Evolutionary conservation across 2,888 invertebrate genomes (phyloP), one percentile per base, ranked within the genome.

Genomic region (Papilio protenor): DNA sequence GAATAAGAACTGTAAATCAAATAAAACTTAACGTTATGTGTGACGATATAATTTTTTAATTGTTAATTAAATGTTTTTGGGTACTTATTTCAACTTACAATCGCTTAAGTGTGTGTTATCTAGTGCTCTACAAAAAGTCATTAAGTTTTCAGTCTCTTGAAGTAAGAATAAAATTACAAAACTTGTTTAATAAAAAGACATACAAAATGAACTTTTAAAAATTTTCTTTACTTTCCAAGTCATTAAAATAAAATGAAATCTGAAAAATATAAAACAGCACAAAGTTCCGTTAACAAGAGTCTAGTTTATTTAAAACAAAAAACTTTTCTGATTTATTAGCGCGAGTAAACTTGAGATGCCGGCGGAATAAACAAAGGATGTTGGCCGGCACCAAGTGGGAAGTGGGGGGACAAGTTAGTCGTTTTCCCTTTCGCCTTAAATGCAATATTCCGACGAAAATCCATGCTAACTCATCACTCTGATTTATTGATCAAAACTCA

Each of bases 301-400:
- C 45, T 45, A 69, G 66, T 69, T 69, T 45, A 45, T 69, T 69
- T 45, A 45, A 69, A 69, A 69, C 45, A 69, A 45, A 69, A 66
- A 69, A 69, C 66, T 69, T 69, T 69, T 69, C 66, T 69, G 66
- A 66, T 66, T 66, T 66, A 66, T 66, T 66, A 66, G 45, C 66
- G 66, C 40, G 66, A 66, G 66, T 66, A 66, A 66, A 66, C 66
- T 66, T 66, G 66, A 66, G 66, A 40, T 40, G 66, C 45, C 66
- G 40, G n/a, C 66, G 66, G 66, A 69, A 69, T 69, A 69, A 45
- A 69, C 66, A 69, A 69, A 69, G 66, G 66, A 69, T 69, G 66
- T 69, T 21, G 16, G 33, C 40, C 66, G 66, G 66, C 40, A n/a
- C n/a, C 8, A 33, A 21, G 57, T 18, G 40, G 64, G 40, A 18